Evolutionary conservation across 2,888 invertebrate genomes (phyloP), one percentile per base, ranked within the genome.

Genomic region (Dicyrtoma fusca): DNA sequence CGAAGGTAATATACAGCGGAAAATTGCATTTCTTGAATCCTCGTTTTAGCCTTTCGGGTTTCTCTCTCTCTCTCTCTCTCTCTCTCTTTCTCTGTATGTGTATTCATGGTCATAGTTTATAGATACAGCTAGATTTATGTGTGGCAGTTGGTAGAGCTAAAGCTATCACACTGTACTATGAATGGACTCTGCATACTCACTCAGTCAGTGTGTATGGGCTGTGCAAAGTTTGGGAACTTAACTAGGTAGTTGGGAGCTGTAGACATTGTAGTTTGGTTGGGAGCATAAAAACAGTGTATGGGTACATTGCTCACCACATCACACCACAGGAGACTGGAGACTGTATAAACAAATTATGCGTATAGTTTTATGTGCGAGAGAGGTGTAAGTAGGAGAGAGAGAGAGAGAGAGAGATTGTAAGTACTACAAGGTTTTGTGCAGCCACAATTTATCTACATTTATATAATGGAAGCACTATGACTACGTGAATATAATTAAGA

Each of bases 401-500:
- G 51, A 51, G 51, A 51, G 26, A 26, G 59, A 34, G 59, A 59
- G 59, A 59, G 2, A 19, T 8, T 34, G 4, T 34, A 34, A 19
- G 53, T 19, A 53, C 17, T n/a, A 21, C 25, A 25, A 8, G 26
- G 55, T 51, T 53, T 23, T 23, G 57, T 21, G 17, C 19, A 26
- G 61, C n/a, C 34, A 34, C 34, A 34, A 34, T 34, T 34, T 34
- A 34, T 34, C 34, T 34, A 34, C 34, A 34, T 34, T 34, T 34
- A 34, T 34, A 34, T 34, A 34, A 34, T 34, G 34, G 25, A 11
- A 61, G 13, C 19, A 19, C 10, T 21, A 53, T 21, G 53, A 53
- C 53, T 59, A 19, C 23, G 59, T 26, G 68, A 68, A 68, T 68
- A 68, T 68, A 68, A 68, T 68, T 68, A 68, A 57, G 68, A 68